Evolutionary conservation across 2,113 vertebrate species (phyloP).

Genomic region (Ellobius talpinus): DNA sequence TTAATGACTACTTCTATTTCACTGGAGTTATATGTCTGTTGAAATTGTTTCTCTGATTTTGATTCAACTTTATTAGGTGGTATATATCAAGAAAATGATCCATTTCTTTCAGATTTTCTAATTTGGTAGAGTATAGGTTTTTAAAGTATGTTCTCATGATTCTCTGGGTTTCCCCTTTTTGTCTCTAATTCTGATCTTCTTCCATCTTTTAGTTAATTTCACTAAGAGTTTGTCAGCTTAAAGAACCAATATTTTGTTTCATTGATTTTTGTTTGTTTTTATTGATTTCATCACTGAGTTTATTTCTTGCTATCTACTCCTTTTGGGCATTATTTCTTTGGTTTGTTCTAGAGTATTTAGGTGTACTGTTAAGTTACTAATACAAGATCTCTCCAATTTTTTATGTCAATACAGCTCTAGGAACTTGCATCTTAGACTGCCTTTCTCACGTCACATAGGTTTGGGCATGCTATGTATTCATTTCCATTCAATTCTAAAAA

Average conservation of each 20-base stretch:
- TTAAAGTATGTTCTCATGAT: background rate
- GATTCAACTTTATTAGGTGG: background rate
- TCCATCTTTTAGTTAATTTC: background rate
- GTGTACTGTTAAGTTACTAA: background rate
- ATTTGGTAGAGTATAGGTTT: background rate
- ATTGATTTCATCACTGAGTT: background rate
- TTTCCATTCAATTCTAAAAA: background rate
- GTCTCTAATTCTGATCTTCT: background rate
- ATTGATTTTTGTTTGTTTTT: background rate
- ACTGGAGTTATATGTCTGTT: background rate
- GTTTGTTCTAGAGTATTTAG: background rate
- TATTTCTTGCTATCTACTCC: background rate
- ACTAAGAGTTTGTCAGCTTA: background rate
- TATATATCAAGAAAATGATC: background rate
- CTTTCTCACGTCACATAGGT: no score
- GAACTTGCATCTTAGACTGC: background rate
- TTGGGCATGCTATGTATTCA: background rate
- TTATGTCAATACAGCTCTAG: background rate
- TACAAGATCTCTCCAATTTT: background rate
- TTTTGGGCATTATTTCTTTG: background rate
- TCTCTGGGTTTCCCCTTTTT: background rate
- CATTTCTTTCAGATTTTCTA: background rate
- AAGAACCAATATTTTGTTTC: background rate
- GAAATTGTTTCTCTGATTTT: background rate
- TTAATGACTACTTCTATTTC: background rate